phyloP scores from a whole-genome alignment of 1,140 invertebrate species.

The Anastatus disparis region DNA sequence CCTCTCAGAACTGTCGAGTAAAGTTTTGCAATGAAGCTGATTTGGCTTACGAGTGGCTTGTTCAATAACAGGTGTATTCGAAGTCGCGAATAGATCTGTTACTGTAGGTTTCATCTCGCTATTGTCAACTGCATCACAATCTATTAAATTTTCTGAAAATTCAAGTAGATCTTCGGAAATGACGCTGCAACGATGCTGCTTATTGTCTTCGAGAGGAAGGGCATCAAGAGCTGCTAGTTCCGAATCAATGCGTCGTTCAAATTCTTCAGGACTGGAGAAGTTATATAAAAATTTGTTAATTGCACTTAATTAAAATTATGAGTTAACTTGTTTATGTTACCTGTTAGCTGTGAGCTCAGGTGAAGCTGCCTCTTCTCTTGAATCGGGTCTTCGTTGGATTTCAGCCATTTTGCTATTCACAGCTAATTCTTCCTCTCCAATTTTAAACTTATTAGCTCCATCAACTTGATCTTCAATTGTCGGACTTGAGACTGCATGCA shows the following conservation, averaged over 20 bases:
- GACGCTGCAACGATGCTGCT: slow-evolving; percentile 49
- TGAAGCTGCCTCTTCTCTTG: background rate
- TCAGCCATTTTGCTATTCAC: background rate
- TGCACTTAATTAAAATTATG: no score
- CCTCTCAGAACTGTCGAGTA: background rate
- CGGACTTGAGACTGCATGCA: slow-evolving; percentile 61
- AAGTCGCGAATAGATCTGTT: no score
- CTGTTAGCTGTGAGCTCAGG: slow-evolving; percentile 50
- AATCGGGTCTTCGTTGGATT: background rate
- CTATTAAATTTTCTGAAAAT: slow-evolving; percentile 58
- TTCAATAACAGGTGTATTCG: slow-evolving; percentile 16
- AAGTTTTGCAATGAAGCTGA: no score
- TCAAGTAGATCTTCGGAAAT: slow-evolving; percentile 58
- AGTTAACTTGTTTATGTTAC: no score
- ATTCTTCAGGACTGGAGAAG: slow-evolving; percentile 67
- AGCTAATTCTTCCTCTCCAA: slow-evolving; percentile 8
- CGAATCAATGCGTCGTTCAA: slow-evolving; percentile 71
- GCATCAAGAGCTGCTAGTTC: slow-evolving; percentile 75
- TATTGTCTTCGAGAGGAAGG: slow-evolving; percentile 53
- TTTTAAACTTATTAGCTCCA: slow-evolving; percentile 44
- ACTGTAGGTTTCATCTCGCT: slow-evolving; percentile 11
- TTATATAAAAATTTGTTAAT: no score
- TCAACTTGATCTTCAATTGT: slow-evolving; percentile 59
- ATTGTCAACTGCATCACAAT: slow-evolving; percentile 43
- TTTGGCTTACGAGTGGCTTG: slow-evolving; percentile 4